phyloP scores from a whole-genome alignment of 2,888 invertebrate species.

The Sipha maydis region DNA sequence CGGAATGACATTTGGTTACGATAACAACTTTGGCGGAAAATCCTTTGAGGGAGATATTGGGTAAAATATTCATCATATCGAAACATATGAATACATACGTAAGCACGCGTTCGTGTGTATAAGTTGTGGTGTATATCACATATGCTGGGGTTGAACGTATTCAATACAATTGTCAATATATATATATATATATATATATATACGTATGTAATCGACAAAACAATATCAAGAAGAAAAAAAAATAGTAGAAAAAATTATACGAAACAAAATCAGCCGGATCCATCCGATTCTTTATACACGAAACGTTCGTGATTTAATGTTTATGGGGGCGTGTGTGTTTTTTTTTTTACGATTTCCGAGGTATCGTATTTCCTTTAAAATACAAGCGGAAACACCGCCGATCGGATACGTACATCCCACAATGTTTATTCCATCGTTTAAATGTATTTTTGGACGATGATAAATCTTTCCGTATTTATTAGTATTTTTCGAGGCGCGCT shows the following conservation, averaged over 20 bases:
- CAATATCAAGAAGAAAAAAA: not conserved
- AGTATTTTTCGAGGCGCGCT: not conserved
- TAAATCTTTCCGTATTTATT: not conserved
- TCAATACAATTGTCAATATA: too few species aligned
- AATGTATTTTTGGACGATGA: not conserved
- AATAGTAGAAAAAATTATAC: too few species aligned
- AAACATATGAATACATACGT: not conserved
- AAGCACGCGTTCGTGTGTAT: not conserved
- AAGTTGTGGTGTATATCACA: not conserved
- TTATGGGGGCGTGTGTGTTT: constrained; percentile 1
- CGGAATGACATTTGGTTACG: too few species aligned
- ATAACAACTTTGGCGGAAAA: too few species aligned
- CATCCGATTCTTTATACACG: too few species aligned
- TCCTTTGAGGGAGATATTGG: too few species aligned
- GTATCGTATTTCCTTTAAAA: not conserved
- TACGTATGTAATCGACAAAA: not conserved
- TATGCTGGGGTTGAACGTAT: too few species aligned
- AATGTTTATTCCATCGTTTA: constrained; percentile 22
- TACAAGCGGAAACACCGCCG: not conserved
- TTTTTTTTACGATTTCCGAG: constrained; percentile 11
- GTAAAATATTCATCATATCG: too few species aligned
- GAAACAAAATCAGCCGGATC: not conserved
- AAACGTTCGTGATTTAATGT: constrained; percentile 8
- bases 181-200: too few species aligned
- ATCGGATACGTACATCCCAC: not conserved